These are phyloP conservation scores for Zaprionus taronus DNA, from an alignment of 1,140 invertebrate genomes.

Conservation along the genomic window DNA sequence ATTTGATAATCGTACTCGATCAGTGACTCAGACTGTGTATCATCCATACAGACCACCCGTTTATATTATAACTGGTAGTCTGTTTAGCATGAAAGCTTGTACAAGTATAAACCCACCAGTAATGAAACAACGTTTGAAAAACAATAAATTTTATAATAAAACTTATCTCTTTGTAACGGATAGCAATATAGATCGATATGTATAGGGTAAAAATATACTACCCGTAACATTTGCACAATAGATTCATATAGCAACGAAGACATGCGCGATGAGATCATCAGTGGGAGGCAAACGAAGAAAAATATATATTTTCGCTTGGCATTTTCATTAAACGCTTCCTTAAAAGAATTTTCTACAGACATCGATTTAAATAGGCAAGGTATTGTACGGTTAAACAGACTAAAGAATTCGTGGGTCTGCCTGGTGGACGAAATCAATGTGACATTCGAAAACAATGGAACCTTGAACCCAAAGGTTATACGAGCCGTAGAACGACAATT, in stretches of 20 bases:
- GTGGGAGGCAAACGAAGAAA: slow-evolving; percentile 6
- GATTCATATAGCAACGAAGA: background rate
- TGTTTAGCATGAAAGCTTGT: background rate
- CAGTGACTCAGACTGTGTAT: slow-evolving; percentile 20
- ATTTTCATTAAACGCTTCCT: slow-evolving; percentile 75
- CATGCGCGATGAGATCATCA: slow-evolving; percentile 23
- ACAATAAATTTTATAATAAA: background rate
- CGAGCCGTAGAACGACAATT: slow-evolving; percentile 50
- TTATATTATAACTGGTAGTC: background rate
- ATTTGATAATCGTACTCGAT: slow-evolving; percentile 15
- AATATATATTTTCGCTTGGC: slow-evolving; percentile 65
- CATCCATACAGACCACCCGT: background rate
- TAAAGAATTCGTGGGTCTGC: slow-evolving; percentile 35
- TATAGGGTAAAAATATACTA: too few species aligned
- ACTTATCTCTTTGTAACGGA: background rate
- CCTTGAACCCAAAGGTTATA: slow-evolving; percentile 41
- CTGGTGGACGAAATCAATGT: slow-evolving; percentile 50
- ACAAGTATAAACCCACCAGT: background rate
- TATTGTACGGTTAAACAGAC: slow-evolving; percentile 19
- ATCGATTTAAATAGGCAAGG: slow-evolving; percentile 57
- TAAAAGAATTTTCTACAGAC: slow-evolving; percentile 53
- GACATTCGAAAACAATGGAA: slow-evolving; percentile 61
- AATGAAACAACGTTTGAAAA: background rate
- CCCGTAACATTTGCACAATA: slow-evolving; percentile 7
- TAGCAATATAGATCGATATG: too few species aligned